Evolutionary conservation across 2,113 vertebrate species (phyloP).

Genomic region (Vulpes lagopus): DNA sequence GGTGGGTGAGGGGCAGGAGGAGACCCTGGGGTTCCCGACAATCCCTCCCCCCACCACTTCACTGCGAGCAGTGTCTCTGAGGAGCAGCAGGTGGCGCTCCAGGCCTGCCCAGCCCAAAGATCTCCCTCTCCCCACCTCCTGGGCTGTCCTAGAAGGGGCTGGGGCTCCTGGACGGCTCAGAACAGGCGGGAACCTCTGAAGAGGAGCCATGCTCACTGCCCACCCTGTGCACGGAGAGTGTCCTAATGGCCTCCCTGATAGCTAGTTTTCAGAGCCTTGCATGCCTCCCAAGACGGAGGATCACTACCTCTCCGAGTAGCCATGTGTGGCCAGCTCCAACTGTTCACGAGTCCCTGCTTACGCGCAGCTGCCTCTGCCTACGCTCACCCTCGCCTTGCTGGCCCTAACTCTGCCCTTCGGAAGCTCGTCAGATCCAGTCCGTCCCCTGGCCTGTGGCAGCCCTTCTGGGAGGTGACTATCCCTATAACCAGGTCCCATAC

Average conservation of each 20-base stretch:
- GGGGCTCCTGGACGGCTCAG: background rate
- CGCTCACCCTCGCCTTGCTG: background rate
- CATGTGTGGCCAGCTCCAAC: background rate
- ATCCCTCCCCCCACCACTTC: accelerated
- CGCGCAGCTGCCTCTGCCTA: background rate
- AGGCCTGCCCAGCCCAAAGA: background rate
- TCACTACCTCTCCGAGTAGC: background rate
- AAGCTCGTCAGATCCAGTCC: background rate
- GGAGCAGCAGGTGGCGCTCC: conserved; percentile 74
- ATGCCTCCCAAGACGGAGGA: background rate
- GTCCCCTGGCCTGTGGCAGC: background rate
- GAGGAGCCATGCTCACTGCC: background rate
- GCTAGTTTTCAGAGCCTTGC: background rate
- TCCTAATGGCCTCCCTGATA: background rate
- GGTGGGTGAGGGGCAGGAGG: background rate
- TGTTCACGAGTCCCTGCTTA: background rate
- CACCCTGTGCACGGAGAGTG: background rate
- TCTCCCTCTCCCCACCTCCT: background rate
- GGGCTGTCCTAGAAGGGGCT: background rate
- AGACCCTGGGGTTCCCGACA: background rate
- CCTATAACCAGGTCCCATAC: background rate
- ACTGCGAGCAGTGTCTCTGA: background rate
- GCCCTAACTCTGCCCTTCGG: background rate
- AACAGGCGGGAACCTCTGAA: background rate
- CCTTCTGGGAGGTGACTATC: background rate